Base-by-base conservation (phyloP, 2,797 vertebrate species). In the Kryptolebias ocellatus region DNA sequence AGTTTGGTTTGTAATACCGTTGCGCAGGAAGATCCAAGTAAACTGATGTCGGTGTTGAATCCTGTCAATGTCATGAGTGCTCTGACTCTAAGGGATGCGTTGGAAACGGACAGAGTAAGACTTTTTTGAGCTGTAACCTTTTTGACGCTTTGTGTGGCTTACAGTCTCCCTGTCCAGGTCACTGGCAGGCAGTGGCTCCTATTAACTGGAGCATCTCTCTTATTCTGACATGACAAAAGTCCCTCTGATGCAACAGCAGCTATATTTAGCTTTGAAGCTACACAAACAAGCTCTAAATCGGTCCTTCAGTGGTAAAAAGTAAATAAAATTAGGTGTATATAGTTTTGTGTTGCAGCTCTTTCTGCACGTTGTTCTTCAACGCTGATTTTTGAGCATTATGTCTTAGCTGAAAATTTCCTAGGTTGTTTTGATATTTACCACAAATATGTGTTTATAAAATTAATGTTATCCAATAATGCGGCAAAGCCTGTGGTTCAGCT, bases 231-330 rank as follows among this genome's bases (percentile, higher is more conserved):
- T 84, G 85, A 88, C 83, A 80, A 80, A 42, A 86, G 74, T 66
- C 71, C 72, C 70, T 61, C 67, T 80, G 81, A 79, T 82, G 78
- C 72, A 83, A 73, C 68, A 42, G 53, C 62, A 4, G 74, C 71
- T 90, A 90, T 90, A 87, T 92, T 85, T 91, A 92, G 83, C 66
- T 24, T 49, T 54, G 78, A 83, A 87, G 85, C 87, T 87, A 82
- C 67, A 76, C 59, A 53, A 29, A 63, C 64, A 75, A 68, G 67
- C 69, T 82, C 63, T 44, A 54, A 72, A 81, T 81, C 78, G 76
- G 53, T 58, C 52, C 47, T 31, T 64, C 44, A 28, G 47, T 39
- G 50, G 51, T 76, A 17, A 56, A 81, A 56, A 55, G 76, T 82
- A 44, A 78, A 46, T 39, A 42, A 42, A 42, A 42, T 11, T 42